These are phyloP conservation scores for Lepidurus apus DNA, from an alignment of 1,140 invertebrate genomes.

Conservation along the genomic window DNA sequence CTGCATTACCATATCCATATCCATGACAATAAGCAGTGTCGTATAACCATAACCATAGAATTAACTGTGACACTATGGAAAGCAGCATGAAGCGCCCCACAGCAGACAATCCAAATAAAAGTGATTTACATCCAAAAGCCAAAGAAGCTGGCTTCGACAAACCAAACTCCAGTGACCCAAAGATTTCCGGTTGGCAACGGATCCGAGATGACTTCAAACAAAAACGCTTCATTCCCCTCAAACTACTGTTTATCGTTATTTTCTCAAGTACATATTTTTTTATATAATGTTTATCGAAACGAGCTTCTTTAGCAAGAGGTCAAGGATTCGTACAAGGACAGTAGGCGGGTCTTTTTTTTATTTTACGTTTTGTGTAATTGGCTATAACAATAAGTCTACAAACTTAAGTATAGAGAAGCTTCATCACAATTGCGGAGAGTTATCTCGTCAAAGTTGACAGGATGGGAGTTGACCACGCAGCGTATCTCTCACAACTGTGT, in stretches of 20 bases:
- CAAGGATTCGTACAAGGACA: slow-evolving; percentile 24
- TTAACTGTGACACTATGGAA: not conserved
- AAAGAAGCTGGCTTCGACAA: not conserved
- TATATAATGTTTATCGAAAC: not conserved
- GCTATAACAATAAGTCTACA: no score
- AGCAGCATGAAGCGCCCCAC: not conserved
- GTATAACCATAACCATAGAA: not conserved
- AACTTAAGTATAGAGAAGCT: not conserved
- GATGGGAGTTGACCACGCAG: slow-evolving; percentile 33
- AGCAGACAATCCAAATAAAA: not conserved
- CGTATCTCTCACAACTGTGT: slow-evolving; percentile 20
- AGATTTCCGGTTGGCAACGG: slow-evolving; percentile 55
- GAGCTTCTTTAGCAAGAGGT: not conserved
- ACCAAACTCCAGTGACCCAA: not conserved
- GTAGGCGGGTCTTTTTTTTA: slow-evolving; percentile 25
- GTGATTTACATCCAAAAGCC: not conserved
- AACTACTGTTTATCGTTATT: slow-evolving; percentile 69
- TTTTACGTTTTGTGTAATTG: not conserved
- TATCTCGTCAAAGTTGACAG: not conserved
- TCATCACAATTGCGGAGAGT: not conserved
- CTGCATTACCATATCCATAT: not conserved
- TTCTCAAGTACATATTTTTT: slow-evolving; percentile 60
- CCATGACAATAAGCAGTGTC: not conserved
- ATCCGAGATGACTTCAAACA: slow-evolving; percentile 63
- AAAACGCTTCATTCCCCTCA: slow-evolving; percentile 64